These are phyloP conservation scores for Alloplasta piceator DNA, from an alignment of 2,888 invertebrate species.

Conservation along the genomic window DNA sequence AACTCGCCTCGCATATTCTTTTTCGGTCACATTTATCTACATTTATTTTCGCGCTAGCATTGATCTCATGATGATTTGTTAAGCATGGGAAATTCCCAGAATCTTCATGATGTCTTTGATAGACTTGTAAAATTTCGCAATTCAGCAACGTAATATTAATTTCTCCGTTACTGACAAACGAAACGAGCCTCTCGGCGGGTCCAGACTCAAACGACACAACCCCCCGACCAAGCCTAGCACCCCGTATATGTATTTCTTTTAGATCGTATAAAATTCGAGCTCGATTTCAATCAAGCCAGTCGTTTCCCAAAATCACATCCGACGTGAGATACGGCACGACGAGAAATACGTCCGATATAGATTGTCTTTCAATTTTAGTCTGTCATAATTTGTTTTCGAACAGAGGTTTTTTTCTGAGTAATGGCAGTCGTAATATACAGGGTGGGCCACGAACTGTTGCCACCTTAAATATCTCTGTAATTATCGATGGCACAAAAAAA, in stretches of 20 bases:
- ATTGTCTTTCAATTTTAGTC: background rate
- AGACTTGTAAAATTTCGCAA: background rate
- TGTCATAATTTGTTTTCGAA: conserved; percentile 35
- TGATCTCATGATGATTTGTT: background rate
- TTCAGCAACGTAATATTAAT: background rate
- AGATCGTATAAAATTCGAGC: background rate
- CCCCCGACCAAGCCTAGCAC: background rate
- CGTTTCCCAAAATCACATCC: conserved; percentile 29
- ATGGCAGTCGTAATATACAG: conserved; percentile 20
- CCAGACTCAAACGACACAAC: background rate
- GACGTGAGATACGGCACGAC: conserved; percentile 37
- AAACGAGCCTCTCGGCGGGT: background rate
- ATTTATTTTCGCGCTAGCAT: background rate
- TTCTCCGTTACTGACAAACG: background rate
- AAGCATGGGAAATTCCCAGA: background rate
- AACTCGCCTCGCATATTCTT: background rate
- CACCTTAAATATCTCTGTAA: too few relatives aligned
- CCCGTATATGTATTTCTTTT: background rate
- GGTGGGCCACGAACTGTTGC: too few relatives aligned
- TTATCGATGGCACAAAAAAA: too few relatives aligned
- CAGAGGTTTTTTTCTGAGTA: conserved; percentile 24
- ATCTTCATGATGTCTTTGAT: background rate
- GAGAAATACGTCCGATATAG: conserved; percentile 1
- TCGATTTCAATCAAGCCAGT: background rate
- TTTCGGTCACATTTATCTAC: background rate